Evolutionary conservation across 2,888 invertebrate species (phyloP).

Genomic region (Cantharis flavilabris): DNA sequence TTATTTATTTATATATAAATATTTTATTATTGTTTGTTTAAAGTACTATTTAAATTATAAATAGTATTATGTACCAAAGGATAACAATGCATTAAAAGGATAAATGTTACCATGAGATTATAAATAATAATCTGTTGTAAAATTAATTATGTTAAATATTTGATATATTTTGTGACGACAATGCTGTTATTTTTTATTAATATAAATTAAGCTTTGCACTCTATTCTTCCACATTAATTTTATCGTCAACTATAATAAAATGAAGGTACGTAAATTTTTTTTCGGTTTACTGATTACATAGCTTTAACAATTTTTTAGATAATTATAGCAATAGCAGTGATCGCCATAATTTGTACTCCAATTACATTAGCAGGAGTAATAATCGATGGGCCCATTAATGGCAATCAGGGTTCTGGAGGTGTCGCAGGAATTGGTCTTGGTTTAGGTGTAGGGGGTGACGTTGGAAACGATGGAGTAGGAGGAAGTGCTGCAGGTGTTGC

Average conservation of each 20-base stretch:
- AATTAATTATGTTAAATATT: neutral
- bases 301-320: neutral
- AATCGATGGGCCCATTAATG: neutral
- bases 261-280: neutral
- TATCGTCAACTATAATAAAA: neutral
- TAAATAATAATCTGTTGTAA: neutral
- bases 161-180: neutral
- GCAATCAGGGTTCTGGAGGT: neutral
- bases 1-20: too few relatives aligned
- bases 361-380: neutral
- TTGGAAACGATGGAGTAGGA: neutral
- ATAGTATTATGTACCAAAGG: neutral
- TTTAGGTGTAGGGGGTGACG: neutral
- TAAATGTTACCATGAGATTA: neutral
- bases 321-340: neutral
- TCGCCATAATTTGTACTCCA: neutral
- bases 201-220: neutral
- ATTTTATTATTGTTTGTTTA: too few relatives aligned
- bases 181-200: neutral
- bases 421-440: neutral
- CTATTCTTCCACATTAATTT: neutral
- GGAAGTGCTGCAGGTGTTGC: neutral
- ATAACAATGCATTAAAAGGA: neutral
- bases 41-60: too few relatives aligned
- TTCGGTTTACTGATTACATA: neutral